Conservation (phyloP, 2,888 invertebrate genomes). For the Mesorhabditis spiculigera region DNA sequence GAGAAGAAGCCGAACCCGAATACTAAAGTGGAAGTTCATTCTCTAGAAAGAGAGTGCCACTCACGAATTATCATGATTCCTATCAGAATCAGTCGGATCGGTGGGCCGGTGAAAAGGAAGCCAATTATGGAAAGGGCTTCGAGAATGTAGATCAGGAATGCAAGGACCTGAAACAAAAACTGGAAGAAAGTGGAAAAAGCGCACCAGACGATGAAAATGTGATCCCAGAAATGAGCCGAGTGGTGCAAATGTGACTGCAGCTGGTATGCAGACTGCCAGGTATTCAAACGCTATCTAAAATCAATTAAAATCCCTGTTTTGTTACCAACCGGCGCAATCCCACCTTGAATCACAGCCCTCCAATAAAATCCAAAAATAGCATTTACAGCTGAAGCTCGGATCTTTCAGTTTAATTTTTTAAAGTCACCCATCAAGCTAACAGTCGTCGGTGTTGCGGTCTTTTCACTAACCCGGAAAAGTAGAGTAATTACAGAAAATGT, state of each 20-base stretch:
- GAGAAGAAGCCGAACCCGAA: too few relatives aligned
- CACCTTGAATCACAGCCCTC: conserved; percentile 44
- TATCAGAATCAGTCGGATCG: conserved; percentile 26
- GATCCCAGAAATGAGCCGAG: conserved; percentile 50
- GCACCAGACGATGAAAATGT: conserved; percentile 48
- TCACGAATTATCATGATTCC: neutral
- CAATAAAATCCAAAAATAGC: conserved; percentile 52
- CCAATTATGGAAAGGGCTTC: conserved; percentile 37
- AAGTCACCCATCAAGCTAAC: conserved; percentile 53
- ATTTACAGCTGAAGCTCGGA: conserved; percentile 35
- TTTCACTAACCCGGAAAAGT: conserved; percentile 48
- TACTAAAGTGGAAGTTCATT: too few relatives aligned
- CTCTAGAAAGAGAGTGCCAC: neutral
- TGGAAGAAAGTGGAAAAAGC: neutral
- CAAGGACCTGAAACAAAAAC: conserved; percentile 32
- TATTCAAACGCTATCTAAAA: conserved; percentile 43
- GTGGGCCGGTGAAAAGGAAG: conserved; percentile 41
- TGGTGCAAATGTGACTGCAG: conserved; percentile 43
- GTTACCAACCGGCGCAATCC: conserved; percentile 8
- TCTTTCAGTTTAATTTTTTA: neutral
- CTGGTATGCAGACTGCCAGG: conserved; percentile 37
- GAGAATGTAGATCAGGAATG: conserved; percentile 39
- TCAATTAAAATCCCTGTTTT: neutral
- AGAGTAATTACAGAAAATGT: conserved; percentile 49
- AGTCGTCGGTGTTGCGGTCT: conserved; percentile 57